Base-by-base conservation (phyloP, 2,797 vertebrate species). In the Micrastur ruficollis region DNA sequence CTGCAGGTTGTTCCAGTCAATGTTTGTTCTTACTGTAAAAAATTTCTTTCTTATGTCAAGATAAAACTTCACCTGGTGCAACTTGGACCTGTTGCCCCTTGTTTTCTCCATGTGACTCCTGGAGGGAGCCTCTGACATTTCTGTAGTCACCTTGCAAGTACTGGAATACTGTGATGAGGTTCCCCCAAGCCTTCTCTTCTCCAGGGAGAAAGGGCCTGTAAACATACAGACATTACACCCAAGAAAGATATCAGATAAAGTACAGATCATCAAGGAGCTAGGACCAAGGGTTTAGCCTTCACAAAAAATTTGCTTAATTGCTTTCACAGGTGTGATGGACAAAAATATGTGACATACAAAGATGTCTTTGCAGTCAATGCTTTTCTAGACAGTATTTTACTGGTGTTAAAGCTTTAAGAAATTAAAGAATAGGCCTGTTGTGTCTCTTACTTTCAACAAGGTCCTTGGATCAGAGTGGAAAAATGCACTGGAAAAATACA, bases 31-130 rank as follows among this genome's bases (percentile, higher is more conserved):
- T 44, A 40, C 21, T 32, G 34, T 14, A 58, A 78, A 81, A 62
- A 55, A 40, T 4, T 0, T 20, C 4, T 47, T 93, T 78, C 29
- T 78, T 52, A 27, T 44, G 9, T 42, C 0, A 0, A 59, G 20
- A 38, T 38, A 42, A 68, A 91, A 76, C 8, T 52, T 68, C 14
- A 47, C 7, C n/a, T 4, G 2, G 12, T 55, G 23, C 20, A 76
- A 42, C 20, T 55, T 63, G 7, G 62, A 46, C 13, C 3, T n/a
- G 5, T 34, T 82, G 23, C 6, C 23, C 8, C 29, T 50, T 53
- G 32, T 58, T 75, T 70, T 71, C 26, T 71, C 42, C 40, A 11
- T 20, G 23, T 58, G 38, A 40, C 25, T 49, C 15, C 26, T 66
- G 52, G 26, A 75, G 14, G 58, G 8, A 75, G 27, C 22, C 80